Percentiles rank a stretch among this genome's conserved stretches.
These are phyloP conservation scores for Aleiodes leptofemur DNA, from an alignment of 2,888 invertebrate species.

Conservation along the genomic window DNA sequence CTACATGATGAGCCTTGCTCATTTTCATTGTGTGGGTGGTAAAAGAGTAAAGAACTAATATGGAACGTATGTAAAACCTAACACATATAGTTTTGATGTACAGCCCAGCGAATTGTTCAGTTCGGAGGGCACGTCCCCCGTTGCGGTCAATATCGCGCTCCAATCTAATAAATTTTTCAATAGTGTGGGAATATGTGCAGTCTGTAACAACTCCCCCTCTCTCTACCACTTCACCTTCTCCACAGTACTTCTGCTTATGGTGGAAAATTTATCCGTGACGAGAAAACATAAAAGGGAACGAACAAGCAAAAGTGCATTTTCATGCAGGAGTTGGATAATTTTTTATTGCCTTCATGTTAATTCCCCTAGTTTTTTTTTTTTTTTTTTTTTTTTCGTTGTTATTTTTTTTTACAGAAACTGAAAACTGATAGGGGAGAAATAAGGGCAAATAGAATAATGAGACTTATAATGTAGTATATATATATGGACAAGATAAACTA, in stretches of 20 bases:
- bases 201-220: conserved; percentile 36
- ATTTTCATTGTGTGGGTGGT: background rate
- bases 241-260: background rate
- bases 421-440: no score
- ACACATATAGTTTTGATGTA: conserved; percentile 29
- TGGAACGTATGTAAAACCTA: conserved; percentile 7
- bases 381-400: no score
- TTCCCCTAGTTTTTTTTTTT: no score
- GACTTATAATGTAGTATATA: no score
- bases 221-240: background rate
- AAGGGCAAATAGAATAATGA: no score
- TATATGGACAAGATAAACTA: background rate
- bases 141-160: conserved; percentile 73
- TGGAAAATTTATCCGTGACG: conserved; percentile 13
- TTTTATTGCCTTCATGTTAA: background rate
- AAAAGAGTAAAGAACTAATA: background rate
- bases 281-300: conserved; percentile 16
- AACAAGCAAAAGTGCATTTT: conserved; percentile 6
- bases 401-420: no score
- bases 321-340: background rate
- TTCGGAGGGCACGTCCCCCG: conserved; percentile 64
- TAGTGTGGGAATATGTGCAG: conserved; percentile 68
- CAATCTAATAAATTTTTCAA: conserved; percentile 70
- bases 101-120: conserved; percentile 63
- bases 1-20: no score